Evolutionary conservation across 2,797 vertebrate species (phyloP), one percentile per base, ranked within the genome.

Genomic region (Acanthis flammea): DNA sequence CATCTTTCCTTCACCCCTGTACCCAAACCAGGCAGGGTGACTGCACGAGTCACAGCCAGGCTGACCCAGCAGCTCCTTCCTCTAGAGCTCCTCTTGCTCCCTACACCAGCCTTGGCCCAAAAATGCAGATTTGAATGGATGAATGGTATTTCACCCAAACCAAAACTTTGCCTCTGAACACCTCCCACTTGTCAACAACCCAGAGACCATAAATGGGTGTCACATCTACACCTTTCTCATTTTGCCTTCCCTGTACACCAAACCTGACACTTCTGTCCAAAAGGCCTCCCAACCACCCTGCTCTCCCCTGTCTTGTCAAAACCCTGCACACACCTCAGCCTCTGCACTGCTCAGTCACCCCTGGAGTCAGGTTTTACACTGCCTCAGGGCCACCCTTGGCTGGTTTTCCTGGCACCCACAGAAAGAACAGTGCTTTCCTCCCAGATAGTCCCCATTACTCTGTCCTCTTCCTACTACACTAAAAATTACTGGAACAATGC

Each of bases 251-350:
- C 5, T 7, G 9, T 21, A 30, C 4, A 1, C 21, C 41, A 7
- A 5, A 2, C 11, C 12, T 19, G 48, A 45, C 0, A 2, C 41
- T 71, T 47, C 50, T 62, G 18, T 17, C 8, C 13, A 25, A 7
- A 39, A 57, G 25, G 31, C 7, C 21, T 62, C 39, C 54, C 61
- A 23, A 3, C 11, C 39, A n/a, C 17, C 5, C 39, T 41, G 31
- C 60, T 73, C 62, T 47, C 10, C 42, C 65, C 16, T 22, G 16
- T 30, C 70, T 14, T 28, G 24, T 37, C 66, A 53, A 72, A 81
- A 24, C 22, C 42, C 12, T 0, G 0, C 5, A 5, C 35, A 16
- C 41, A 25, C 0, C 0, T n/a, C 68, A 62, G 60, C 37, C 44
- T 58, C 44, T 44, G 44, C 30, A 2, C 18, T n/a, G 10, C 35